Percentiles rank a stretch among this genome's conserved stretches.
Conservation (phyloP, 2,113 vertebrate species). For the Hylia prasina region DNA sequence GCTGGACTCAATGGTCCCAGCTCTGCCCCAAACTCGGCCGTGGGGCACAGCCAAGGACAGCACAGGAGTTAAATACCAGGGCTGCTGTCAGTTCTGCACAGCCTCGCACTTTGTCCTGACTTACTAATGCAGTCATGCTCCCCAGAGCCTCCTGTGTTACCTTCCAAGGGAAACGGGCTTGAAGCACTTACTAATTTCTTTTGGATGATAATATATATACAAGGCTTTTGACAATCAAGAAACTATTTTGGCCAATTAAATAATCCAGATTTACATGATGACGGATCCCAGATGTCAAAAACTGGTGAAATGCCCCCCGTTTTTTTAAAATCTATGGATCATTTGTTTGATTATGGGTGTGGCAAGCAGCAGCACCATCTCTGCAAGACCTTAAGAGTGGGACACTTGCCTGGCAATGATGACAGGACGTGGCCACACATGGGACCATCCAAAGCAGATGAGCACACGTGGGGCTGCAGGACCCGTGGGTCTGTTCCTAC, state of each 20-base stretch:
- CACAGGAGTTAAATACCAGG: background rate
- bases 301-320: background rate
- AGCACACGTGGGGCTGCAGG: background rate
- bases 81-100: background rate
- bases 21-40: background rate
- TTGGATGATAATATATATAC: background rate
- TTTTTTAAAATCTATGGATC: background rate
- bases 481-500: background rate
- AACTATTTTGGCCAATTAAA: background rate
- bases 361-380: background rate
- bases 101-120: constrained; percentile 44
- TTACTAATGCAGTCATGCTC: background rate
- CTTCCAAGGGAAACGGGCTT: background rate
- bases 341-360: background rate
- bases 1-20: background rate
- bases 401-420: background rate
- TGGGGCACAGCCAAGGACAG: background rate
- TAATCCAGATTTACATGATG: background rate
- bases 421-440: background rate
- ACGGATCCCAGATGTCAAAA: constrained; percentile 22
- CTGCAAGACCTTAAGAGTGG: background rate
- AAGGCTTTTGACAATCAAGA: background rate
- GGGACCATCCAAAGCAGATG: background rate
- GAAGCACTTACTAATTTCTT: background rate
- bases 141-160: constrained; percentile 13